Evolutionary conservation across 2,888 invertebrate species (phyloP).

Genomic region (Plemyria rubiginata): DNA sequence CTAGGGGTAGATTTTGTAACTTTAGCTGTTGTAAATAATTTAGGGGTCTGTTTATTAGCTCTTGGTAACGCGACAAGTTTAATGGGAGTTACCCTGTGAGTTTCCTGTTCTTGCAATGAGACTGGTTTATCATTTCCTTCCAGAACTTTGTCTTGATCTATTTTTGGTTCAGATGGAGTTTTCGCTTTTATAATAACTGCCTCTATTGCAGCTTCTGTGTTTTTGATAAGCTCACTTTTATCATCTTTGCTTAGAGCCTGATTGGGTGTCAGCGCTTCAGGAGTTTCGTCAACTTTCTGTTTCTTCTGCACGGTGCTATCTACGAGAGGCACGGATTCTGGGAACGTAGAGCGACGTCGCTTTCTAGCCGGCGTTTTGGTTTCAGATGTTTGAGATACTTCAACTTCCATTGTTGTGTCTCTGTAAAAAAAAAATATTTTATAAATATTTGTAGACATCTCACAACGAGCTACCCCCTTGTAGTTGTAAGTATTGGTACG

Average conservation of each 20-base stretch:
- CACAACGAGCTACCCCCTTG: no score
- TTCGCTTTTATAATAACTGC: conserved; percentile 10
- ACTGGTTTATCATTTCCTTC: conserved; percentile 11
- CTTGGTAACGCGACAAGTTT: conserved; percentile 55
- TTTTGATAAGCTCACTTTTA: conserved; percentile 9
- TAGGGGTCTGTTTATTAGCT: conserved; percentile 45
- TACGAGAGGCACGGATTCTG: conserved; percentile 65
- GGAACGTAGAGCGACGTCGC: conserved; percentile 68
- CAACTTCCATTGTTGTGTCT: conserved; percentile 52
- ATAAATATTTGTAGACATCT: no score
- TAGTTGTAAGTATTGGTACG: no score
- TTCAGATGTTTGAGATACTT: conserved; percentile 28
- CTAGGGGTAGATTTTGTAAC: conserved; percentile 41
- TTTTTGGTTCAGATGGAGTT: conserved; percentile 1
- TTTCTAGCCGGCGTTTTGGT: conserved; percentile 54
- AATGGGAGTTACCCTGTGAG: conserved; percentile 51
- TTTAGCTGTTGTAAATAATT: conserved; percentile 38
- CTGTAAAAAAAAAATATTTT: conserved; percentile 45
- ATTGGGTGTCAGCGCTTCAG: conserved; percentile 9
- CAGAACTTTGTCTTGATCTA: conserved; percentile 3
- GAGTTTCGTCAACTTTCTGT: conserved; percentile 34
- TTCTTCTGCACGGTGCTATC: conserved; percentile 50
- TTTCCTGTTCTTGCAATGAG: conserved; percentile 40
- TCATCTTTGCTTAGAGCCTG: conserved; percentile 12
- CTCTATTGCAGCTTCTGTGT: conserved; percentile 11